Conservation (phyloP, 1,140 invertebrate genomes). For the Pogonomyrmex californicus region DNA sequence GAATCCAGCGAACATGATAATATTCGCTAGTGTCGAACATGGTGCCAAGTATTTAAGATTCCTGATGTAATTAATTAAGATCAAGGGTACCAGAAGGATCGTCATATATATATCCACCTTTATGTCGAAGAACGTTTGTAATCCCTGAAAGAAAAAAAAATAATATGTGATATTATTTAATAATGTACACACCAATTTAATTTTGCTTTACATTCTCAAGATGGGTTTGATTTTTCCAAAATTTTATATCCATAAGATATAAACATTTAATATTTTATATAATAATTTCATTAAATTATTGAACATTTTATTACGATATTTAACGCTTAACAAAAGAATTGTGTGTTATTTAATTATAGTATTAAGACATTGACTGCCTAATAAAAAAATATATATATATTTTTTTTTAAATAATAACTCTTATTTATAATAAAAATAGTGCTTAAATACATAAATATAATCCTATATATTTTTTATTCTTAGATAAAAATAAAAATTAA, state of each 20-base stretch:
- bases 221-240: background rate
- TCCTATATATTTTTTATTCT: background rate
- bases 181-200: background rate
- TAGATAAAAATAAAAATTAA: background rate
- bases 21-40: slow-evolving; percentile 92
- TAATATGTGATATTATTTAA: background rate
- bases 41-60: slow-evolving; percentile 92
- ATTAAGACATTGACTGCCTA: background rate
- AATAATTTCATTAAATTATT: too few relatives aligned
- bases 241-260: background rate
- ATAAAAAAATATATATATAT: background rate
- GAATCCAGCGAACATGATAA: slow-evolving; percentile 89
- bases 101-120: slow-evolving; percentile 89
- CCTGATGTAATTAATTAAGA: slow-evolving; percentile 91
- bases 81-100: slow-evolving; percentile 90
- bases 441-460: background rate
- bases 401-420: background rate
- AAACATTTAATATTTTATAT: background rate
- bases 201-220: background rate
- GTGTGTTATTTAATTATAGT: background rate
- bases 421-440: background rate
- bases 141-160: slow-evolving; percentile 72
- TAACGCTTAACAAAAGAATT: background rate
- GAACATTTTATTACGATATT: background rate
- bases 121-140: slow-evolving; percentile 74